Percentiles rank a stretch among this genome's conserved stretches.
These are phyloP conservation scores for Aphrophora alni DNA, from an alignment of 2,888 invertebrate species.

Conservation along the genomic window DNA sequence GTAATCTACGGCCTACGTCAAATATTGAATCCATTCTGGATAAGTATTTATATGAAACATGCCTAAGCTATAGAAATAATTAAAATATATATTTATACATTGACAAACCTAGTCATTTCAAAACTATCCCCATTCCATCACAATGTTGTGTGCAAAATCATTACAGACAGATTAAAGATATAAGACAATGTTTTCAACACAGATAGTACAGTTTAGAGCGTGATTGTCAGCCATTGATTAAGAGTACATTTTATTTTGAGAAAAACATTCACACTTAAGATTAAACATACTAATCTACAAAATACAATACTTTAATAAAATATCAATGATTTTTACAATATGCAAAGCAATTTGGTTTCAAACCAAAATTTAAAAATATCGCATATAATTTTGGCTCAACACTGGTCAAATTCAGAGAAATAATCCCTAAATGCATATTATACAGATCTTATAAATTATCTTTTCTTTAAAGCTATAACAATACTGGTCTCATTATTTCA, in stretches of 20 bases:
- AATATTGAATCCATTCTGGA: not conserved
- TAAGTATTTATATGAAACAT: constrained; percentile 23
- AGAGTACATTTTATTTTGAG: not conserved
- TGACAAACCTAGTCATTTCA: not conserved
- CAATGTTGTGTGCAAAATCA: not conserved
- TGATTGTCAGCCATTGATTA: constrained; percentile 40
- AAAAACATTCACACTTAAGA: not conserved
- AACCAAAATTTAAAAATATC: constrained; percentile 1
- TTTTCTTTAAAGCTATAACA: constrained; percentile 31
- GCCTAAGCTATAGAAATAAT: constrained; percentile 33
- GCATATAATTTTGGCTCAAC: constrained; percentile 2
- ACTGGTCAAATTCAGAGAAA: not conserved
- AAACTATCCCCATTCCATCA: not conserved
- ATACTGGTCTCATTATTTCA: constrained; percentile 27
- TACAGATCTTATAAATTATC: constrained; percentile 9
- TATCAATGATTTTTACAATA: not conserved
- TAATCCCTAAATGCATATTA: not conserved
- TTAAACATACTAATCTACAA: not conserved
- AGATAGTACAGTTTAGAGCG: constrained; percentile 31
- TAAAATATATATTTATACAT: constrained; percentile 9
- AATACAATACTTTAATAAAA: constrained; percentile 6
- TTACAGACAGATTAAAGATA: not conserved
- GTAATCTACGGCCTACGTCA: constrained; percentile 32
- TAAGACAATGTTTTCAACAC: not conserved
- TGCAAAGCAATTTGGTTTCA: not conserved